Base-by-base conservation (phyloP, 2,888 invertebrate genomes). In the Drosophila atroscutellata region DNA sequence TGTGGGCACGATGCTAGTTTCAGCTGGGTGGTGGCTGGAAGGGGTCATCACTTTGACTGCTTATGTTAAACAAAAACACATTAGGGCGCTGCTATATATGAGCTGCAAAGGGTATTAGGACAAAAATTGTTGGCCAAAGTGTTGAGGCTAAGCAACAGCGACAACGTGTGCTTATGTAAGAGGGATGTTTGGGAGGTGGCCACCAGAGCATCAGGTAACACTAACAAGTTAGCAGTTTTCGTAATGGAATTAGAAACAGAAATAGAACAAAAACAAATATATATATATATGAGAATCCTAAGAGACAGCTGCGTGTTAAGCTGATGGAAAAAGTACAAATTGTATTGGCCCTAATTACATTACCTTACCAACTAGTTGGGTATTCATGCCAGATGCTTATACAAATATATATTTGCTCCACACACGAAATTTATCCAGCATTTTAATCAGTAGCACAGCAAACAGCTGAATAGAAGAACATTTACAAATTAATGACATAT, bases 1-100 rank as follows among this genome's bases (percentile, higher is more conserved):
- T 8, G 45, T 45, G 5, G 36, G 6, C 47, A 20, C 34, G 45
- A 51, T 28, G 39, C 55, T 39, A 45, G 45, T 45, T 15, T 39
- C 24, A 6, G n/a, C 56, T 67, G 56, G 34, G 26, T 37, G 32
- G 24, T n/a, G 20, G 37, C 52, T 9, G 20, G 1, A 15, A 34
- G 52, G 30, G 67, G 45, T 52, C 52, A 50, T 50, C 34, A 50
- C 49, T 69, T 68, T 64, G 52, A 64, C 83, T 78, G 70, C 67
- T 89, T 89, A 75, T 83, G 84, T 69, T 80, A 78, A 83, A 78
- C 84, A 86, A 78, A 77, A 72, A 81, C 76, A 89, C 81, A 84
- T 84, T 83, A 81, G 39, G 65, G 39, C 47, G 15, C 32, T 52
- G 47, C 51, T 56, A 64, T 60, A 61, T 65, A 56, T 72, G 72